A percentile compares a stretch with the other conserved stretches of the same genome.
Conservation (phyloP, 2,797 vertebrate species). For the Sorex maritimensis region DNA sequence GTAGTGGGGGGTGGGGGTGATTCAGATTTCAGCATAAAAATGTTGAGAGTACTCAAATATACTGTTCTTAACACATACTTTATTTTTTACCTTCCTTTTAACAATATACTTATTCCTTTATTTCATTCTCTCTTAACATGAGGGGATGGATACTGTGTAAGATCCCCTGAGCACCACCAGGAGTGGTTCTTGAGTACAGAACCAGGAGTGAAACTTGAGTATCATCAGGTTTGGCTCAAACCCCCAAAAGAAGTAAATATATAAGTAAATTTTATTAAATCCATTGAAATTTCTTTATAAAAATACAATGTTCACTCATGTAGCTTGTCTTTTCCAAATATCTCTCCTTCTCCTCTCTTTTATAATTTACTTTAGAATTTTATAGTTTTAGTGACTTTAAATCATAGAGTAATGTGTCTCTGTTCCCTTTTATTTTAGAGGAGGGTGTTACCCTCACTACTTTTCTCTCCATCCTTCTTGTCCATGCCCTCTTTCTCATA, state of each 20-base stretch:
- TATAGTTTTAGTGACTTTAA: not conserved
- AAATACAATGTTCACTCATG: not conserved
- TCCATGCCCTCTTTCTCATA: not conserved
- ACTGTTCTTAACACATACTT: not conserved
- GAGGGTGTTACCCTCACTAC: not conserved
- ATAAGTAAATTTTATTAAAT: too few relatives aligned
- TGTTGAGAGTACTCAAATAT: not conserved
- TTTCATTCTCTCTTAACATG: constrained; percentile 9
- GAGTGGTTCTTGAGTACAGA: too few relatives aligned
- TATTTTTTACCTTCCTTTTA: not conserved
- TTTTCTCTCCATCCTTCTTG: not conserved
- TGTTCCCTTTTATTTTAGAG: not conserved
- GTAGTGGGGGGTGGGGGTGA: not conserved
- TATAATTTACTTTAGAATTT: not conserved
- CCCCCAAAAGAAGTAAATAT: too few relatives aligned
- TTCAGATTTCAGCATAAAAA: not conserved
- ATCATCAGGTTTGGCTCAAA: too few relatives aligned
- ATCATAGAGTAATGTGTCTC: not conserved
- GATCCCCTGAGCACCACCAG: too few relatives aligned
- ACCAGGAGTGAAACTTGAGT: too few relatives aligned
- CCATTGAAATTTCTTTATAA: not conserved
- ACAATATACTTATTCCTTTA: not conserved
- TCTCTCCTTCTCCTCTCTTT: not conserved
- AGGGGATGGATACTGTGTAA: too few relatives aligned
- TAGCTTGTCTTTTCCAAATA: not conserved